Evolutionary conservation across 2,888 invertebrate genomes (phyloP).

Genomic region (Hanleya hanleyi): DNA sequence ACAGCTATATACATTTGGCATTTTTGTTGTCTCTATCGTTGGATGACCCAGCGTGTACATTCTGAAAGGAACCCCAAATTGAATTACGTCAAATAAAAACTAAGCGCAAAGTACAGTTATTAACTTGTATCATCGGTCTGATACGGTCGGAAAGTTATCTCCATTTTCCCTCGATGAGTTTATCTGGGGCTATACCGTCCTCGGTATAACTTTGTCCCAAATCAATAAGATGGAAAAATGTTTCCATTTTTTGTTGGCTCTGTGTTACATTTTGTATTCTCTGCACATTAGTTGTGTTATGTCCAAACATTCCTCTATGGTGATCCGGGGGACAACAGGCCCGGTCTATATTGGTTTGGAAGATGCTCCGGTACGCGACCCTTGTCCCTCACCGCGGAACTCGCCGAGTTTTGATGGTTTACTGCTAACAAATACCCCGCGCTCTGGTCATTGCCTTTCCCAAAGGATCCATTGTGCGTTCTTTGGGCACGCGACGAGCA

Average conservation of each 20-base stretch:
- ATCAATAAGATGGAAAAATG: no score
- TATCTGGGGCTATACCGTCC: no score
- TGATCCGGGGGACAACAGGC: background rate
- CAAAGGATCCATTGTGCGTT: background rate
- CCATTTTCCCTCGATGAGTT: no score
- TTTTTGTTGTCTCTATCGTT: no score
- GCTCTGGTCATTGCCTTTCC: background rate
- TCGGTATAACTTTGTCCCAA: no score
- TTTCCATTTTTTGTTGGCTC: background rate
- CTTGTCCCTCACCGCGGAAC: background rate
- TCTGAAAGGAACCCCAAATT: no score
- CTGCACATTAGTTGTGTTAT: constrained; percentile 8
- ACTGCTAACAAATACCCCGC: background rate
- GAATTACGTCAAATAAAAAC: no score
- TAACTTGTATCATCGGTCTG: no score
- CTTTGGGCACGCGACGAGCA: constrained; percentile 1
- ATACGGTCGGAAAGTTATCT: no score
- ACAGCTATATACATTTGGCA: no score
- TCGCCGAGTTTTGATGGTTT: background rate
- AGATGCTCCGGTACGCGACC: background rate
- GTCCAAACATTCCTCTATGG: background rate
- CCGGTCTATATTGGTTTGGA: background rate
- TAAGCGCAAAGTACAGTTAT: no score
- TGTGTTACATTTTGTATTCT: background rate
- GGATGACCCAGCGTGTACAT: no score